Percentiles rank a stretch among this genome's conserved stretches.
phyloP scores from a whole-genome alignment of 2,888 invertebrate species.

The Orthosia cruda region DNA sequence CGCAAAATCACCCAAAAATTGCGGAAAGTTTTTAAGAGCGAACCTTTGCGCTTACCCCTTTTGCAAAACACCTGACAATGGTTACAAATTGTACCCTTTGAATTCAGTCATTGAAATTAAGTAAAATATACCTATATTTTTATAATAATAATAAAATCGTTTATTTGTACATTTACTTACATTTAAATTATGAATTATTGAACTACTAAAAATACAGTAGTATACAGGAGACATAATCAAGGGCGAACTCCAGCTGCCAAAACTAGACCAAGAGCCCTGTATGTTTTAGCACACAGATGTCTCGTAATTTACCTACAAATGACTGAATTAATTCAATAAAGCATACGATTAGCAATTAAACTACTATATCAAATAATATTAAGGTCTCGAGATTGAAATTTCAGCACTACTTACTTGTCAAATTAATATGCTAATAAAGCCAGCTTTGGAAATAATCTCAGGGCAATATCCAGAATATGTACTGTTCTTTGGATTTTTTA shows the following conservation, averaged over 20 bases:
- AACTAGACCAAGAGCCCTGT: too few species aligned
- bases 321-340: constrained; percentile 10
- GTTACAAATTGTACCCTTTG: constrained; percentile 74
- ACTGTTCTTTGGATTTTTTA: not conserved
- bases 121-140: constrained; percentile 1
- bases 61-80: constrained; percentile 78
- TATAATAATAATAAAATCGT: too few species aligned
- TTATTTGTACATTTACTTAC: too few species aligned
- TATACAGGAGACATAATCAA: too few species aligned
- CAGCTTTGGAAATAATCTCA: constrained; percentile 29
- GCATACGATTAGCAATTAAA: constrained; percentile 28
- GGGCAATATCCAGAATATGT: constrained; percentile 2
- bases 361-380: constrained; percentile 37
- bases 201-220: too few species aligned
- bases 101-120: constrained; percentile 21
- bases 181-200: too few species aligned
- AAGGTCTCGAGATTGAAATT: constrained; percentile 47
- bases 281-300: not conserved
- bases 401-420: constrained; percentile 18
- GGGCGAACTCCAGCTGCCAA: too few species aligned
- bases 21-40: constrained; percentile 71
- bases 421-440: constrained; percentile 53
- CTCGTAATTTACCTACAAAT: constrained; percentile 23
- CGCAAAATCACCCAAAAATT: constrained; percentile 68
- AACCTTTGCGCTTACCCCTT: constrained; percentile 73